Evolutionary conservation across 2,888 invertebrate species (phyloP).

Genomic region (Mechanitis mazaeus): DNA sequence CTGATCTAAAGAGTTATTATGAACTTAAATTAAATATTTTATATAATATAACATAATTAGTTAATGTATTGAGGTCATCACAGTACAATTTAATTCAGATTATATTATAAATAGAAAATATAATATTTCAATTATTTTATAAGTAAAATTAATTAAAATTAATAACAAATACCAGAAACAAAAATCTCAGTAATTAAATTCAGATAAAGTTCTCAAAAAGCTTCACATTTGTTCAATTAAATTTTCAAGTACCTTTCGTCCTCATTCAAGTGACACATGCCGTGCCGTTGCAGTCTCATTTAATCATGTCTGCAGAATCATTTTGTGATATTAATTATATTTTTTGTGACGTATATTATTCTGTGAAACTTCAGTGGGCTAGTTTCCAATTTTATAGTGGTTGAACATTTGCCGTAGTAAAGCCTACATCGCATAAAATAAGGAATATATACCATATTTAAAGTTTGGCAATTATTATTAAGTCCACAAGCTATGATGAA

Average conservation of each 20-base stretch:
- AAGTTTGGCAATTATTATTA: neutral
- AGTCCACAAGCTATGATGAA: neutral
- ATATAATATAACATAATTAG: too few relatives aligned
- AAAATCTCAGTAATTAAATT: conserved; percentile 6
- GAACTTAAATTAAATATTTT: too few relatives aligned
- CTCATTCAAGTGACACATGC: conserved; percentile 17
- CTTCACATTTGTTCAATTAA: conserved; percentile 18
- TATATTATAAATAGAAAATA: too few relatives aligned
- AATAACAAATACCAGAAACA: conserved; percentile 3
- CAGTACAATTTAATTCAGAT: too few relatives aligned
- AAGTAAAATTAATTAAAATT: conserved; percentile 4
- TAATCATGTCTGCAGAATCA: conserved; percentile 25
- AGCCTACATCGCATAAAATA: conserved; percentile 26
- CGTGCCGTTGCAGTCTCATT: conserved; percentile 23
- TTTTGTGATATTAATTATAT: conserved; percentile 36
- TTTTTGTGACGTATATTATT: conserved; percentile 52
- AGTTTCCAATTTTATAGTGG: conserved; percentile 74
- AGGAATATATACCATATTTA: neutral
- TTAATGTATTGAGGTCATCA: too few relatives aligned
- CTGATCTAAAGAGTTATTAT: too few relatives aligned
- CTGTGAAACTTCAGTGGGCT: conserved; percentile 47
- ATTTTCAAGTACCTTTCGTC: conserved; percentile 21
- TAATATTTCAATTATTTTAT: neutral
- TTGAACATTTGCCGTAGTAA: conserved; percentile 52
- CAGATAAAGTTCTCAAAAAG: conserved; percentile 11